Conservation (phyloP, 2,888 invertebrate species). For the Choreutis nemorana region DNA sequence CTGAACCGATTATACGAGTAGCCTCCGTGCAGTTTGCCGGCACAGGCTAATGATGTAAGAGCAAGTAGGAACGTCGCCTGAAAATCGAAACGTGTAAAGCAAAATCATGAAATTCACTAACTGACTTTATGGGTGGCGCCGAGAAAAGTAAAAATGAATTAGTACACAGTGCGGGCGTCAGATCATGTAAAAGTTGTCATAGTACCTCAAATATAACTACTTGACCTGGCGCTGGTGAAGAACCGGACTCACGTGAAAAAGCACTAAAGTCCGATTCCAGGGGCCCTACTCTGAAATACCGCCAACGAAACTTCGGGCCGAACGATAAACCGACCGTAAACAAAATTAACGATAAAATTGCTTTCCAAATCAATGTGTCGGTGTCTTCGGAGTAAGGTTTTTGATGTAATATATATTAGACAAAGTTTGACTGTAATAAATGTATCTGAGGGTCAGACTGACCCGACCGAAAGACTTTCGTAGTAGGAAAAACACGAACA, state of each 20-base stretch:
- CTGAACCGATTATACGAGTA: constrained; percentile 77
- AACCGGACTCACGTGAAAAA: constrained; percentile 4
- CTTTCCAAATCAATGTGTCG: no score
- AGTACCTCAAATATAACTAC: constrained; percentile 4
- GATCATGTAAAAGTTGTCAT: constrained; percentile 3
- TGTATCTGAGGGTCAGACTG: no score
- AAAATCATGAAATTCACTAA: constrained; percentile 3
- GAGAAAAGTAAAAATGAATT: constrained; percentile 7
- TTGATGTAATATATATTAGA: no score
- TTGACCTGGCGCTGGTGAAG: not conserved
- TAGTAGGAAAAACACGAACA: no score
- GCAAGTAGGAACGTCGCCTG: constrained; percentile 33
- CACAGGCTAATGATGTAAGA: constrained; percentile 24
- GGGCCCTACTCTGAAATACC: no score
- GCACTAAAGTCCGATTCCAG: constrained; percentile 8
- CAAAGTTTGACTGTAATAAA: no score
- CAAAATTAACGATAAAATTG: no score
- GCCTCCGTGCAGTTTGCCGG: constrained; percentile 52
- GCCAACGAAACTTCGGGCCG: no score
- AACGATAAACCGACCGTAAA: no score
- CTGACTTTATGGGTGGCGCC: constrained; percentile 2
- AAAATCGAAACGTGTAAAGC: constrained; percentile 11
- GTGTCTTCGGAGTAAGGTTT: no score
- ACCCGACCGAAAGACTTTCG: no score
- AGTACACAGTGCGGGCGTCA: not conserved